These are phyloP conservation scores for Pempheris klunzingeri DNA, from an alignment of 2,797 vertebrate genomes.

Conservation along the genomic window DNA sequence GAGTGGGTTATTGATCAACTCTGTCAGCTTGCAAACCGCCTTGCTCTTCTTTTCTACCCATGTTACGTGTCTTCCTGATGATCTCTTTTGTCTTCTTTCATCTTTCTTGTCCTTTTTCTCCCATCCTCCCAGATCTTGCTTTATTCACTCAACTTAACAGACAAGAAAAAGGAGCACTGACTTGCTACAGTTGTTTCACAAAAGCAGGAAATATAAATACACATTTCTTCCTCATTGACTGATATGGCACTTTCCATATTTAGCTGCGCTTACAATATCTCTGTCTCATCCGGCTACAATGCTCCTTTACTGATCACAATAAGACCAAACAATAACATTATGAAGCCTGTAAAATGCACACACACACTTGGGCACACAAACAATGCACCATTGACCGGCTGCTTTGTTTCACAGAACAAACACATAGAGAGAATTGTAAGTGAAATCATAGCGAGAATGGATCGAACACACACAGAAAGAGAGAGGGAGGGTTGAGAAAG, in stretches of 20 bases:
- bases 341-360: slow-evolving; percentile 61
- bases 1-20: slow-evolving; percentile 71
- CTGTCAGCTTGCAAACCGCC: slow-evolving; percentile 54
- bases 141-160: slow-evolving; percentile 43
- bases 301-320: slow-evolving; percentile 75
- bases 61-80: slow-evolving; percentile 49
- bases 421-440: slow-evolving; percentile 66
- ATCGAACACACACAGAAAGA: slow-evolving; percentile 63
- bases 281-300: slow-evolving; percentile 69
- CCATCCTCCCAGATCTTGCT: slow-evolving; percentile 40
- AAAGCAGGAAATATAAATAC: slow-evolving; percentile 78
- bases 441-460: slow-evolving; percentile 74
- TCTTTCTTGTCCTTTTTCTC: slow-evolving; percentile 35
- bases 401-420: slow-evolving; percentile 82
- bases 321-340: slow-evolving; percentile 77
- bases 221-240: slow-evolving; percentile 69
- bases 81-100: slow-evolving; percentile 47
- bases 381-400: slow-evolving; percentile 76
- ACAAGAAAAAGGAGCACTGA: slow-evolving; percentile 45
- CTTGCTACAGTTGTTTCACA: slow-evolving; percentile 56
- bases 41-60: slow-evolving; percentile 43
- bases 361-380: slow-evolving; percentile 60
- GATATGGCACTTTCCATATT: slow-evolving; percentile 68
- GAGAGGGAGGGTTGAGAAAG: slow-evolving; percentile 54
- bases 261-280: slow-evolving; percentile 75